These are phyloP conservation scores for Diploscapter pachys DNA, from an alignment of 1,140 invertebrate genomes.

Conservation along the genomic window DNA sequence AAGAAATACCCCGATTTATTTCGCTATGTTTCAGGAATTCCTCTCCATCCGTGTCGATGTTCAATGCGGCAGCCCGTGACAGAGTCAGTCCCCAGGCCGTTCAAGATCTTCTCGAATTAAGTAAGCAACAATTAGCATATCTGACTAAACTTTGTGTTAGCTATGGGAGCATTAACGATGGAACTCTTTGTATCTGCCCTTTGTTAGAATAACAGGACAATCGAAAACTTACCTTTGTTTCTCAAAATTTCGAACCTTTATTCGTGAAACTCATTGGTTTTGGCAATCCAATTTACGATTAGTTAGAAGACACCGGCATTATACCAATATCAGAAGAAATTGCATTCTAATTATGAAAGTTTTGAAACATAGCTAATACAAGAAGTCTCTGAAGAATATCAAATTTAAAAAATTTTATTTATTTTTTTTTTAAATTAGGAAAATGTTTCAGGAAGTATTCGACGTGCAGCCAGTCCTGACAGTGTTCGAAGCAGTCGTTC, in stretches of 20 bases:
- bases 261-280: no score
- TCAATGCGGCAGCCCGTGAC: constrained; percentile 43
- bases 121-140: constrained; percentile 39
- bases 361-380: no score
- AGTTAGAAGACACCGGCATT: no score
- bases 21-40: constrained; percentile 49
- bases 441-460: constrained; percentile 16
- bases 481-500: constrained; percentile 33
- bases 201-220: no score
- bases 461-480: constrained; percentile 38
- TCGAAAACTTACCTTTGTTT: no score
- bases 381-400: neutral
- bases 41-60: constrained; percentile 57
- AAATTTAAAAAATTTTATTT: neutral
- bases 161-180: no score
- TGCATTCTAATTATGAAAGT: no score
- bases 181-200: no score
- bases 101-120: constrained; percentile 55
- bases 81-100: constrained; percentile 55
- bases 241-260: no score
- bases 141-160: constrained; percentile 7
- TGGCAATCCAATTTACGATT: no score
- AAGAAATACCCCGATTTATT: neutral
- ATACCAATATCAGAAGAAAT: no score
- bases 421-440: no score